Evolutionary conservation across 2,888 invertebrate species (phyloP), one percentile per base, ranked within the genome.

Genomic region (Boloria selene): DNA sequence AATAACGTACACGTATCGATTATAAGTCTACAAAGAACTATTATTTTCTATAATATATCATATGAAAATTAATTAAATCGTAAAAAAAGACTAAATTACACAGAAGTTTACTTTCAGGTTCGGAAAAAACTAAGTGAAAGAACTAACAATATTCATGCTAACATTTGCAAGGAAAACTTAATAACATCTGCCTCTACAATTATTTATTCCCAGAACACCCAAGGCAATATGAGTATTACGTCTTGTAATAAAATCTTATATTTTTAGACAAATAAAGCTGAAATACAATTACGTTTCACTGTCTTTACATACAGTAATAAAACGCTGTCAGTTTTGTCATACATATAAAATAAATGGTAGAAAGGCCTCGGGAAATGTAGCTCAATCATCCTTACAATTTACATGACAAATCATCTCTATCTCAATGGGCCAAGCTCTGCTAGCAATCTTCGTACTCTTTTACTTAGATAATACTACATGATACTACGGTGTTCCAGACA

Each of bases 401-500:
- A 67, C 67, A 71, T 69, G 69, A 71, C 67, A 69, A 69, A 69
- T 69, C 63, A 56, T 22, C 55, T 50, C 64, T 64, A 70, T 70
- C 62, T 62, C 67, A 50, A 47, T 63, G 59, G 61, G 38, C 60
- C 61, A 45, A 51, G 65, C 64, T 64, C 63, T 65, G 61, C 61
- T 65, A 70, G 58, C 56, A 68, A 65, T 69, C 61, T 71, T 64
- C 61, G 47, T 63, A 65, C 59, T 56, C 66, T 70, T 69, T 67
- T 65, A 67, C 63, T 52, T 17, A 69, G 68, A 69, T 70, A 59
- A 66, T 61, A 64, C 60, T 63, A 69, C 64, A 64, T 67, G 64
- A 67, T 69, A 65, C 72, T 65, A 56, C 66, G 50, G 60, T 42
- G 51, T 69, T 56, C 61, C 71, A 72, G 79, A 81, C 77, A 79